phyloP scores from a whole-genome alignment of 1,140 invertebrate genomes.

The Belonocnema kinseyi region DNA sequence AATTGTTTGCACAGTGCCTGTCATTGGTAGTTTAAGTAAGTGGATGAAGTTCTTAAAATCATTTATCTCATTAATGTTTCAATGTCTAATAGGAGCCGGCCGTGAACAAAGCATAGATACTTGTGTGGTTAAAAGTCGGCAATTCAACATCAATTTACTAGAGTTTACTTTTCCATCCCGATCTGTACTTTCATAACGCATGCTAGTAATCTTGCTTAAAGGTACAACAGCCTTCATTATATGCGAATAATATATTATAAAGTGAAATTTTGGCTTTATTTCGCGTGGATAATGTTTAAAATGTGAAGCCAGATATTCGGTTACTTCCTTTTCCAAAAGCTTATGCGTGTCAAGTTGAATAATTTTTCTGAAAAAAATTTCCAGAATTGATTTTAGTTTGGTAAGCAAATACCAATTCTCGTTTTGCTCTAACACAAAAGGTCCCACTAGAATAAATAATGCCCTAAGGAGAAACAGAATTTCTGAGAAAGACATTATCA shows the following conservation, averaged over 20 bases:
- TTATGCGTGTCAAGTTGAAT: constrained; percentile 17
- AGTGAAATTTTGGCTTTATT: constrained; percentile 47
- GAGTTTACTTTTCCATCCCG: too few relatives aligned
- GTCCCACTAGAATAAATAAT: constrained; percentile 42
- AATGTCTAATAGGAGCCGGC: neutral
- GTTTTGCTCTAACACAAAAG: constrained; percentile 32
- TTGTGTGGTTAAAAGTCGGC: neutral
- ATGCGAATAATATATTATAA: neutral
- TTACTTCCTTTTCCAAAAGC: constrained; percentile 26
- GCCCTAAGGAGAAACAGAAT: constrained; percentile 39
- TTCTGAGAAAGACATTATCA: constrained; percentile 42
- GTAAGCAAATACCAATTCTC: constrained; percentile 37
- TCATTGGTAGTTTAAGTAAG: neutral
- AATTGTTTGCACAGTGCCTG: neutral
- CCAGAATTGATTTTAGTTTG: constrained; percentile 35
- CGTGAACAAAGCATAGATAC: neutral
- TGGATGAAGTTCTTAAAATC: neutral
- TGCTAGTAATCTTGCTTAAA: constrained; percentile 41
- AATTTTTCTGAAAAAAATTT: constrained; percentile 33
- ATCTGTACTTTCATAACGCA: neutral
- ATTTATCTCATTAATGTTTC: neutral
- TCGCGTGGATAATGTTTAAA: constrained; percentile 2
- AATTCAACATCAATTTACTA: too few relatives aligned
- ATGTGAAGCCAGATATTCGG: constrained; percentile 32
- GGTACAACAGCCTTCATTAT: constrained; percentile 39